Percentiles rank a stretch among this genome's conserved stretches.
These are phyloP conservation scores for Musca vetustissima DNA, from an alignment of 1,140 invertebrate genomes.

Conservation along the genomic window DNA sequence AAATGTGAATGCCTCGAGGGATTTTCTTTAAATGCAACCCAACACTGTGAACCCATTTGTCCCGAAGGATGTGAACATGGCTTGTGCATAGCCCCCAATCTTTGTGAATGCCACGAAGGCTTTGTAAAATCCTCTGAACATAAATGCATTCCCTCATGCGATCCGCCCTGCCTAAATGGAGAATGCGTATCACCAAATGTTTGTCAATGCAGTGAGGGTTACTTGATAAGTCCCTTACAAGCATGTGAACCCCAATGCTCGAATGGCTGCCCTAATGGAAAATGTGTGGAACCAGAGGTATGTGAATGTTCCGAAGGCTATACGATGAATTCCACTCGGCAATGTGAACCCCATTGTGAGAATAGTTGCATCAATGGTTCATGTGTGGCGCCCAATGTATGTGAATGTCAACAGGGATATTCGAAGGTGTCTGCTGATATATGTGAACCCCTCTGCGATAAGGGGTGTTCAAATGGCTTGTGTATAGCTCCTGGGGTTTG, in stretches of 20 bases:
- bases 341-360: slow-evolving; percentile 2
- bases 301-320: slow-evolving; percentile 15
- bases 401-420: slow-evolving; percentile 56
- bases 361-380: slow-evolving; percentile 58
- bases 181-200: too few species aligned
- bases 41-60: not conserved
- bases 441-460: slow-evolving; percentile 4
- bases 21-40: slow-evolving; percentile 55
- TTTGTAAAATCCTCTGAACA: too few species aligned
- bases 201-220: too few species aligned
- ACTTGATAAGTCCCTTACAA: too few species aligned
- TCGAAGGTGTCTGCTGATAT: not conserved
- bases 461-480: slow-evolving; percentile 24
- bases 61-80: not conserved
- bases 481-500: not conserved
- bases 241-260: too few species aligned
- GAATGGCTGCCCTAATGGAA: too few species aligned
- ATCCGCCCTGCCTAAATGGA: too few species aligned
- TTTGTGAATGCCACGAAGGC: slow-evolving; percentile 57
- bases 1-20: slow-evolving; percentile 62
- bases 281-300: not conserved
- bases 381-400: slow-evolving; percentile 60
- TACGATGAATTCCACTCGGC: not conserved
- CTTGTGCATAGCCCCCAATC: slow-evolving; percentile 35
- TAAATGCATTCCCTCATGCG: too few species aligned